Evolutionary conservation across 2,113 vertebrate species (phyloP), one percentile per base, ranked within the genome.

Genomic region (Toxotes jaculatrix): DNA sequence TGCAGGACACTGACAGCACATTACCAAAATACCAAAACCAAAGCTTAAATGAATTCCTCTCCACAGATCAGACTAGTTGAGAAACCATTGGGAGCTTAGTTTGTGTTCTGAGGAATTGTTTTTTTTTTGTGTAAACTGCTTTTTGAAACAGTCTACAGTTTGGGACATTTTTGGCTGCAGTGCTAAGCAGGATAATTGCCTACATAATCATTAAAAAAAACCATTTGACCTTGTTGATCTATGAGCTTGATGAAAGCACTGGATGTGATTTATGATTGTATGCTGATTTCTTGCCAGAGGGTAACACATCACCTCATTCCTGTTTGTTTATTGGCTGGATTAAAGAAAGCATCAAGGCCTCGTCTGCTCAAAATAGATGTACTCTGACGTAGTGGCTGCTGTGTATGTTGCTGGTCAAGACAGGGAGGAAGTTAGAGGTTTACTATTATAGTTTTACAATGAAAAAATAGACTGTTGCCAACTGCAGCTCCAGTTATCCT

Each of bases 361-460:
- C 92, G 86, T 80, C 75, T 10, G 59, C 87, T 88, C 49, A 83
- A 84, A 93, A 94, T 93, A 93, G 83, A 89, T 32, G 45, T 23
- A 32, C 6, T 23, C 40, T 56, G 38, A 80, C 32, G 43, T 31
- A 36, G 63, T 68, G 6, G 68, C 79, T 32, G 56, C 19, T 73
- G 73, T 51, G 63, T 57, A 62, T 83, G 77, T 86, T 84, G 85
- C 87, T 69, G 64, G 76, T 62, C 77, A 61, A 71, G 55, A 69
- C 31, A 7, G 63, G 8, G 34, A 76, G 60, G 40, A 73, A 77
- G 85, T 63, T 63, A 56, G 27, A 79, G n/a, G 34, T 77, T 65
- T 74, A 43, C 63, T 59, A 64, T 74, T 77, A 70, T 56, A 68
- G 47, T 43, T 88, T 75, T 75, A 74, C 12, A 60, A 31, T 57